Evolutionary conservation across 2,888 invertebrate species (phyloP).

Genomic region (Sarcophaga caerulescens): DNA sequence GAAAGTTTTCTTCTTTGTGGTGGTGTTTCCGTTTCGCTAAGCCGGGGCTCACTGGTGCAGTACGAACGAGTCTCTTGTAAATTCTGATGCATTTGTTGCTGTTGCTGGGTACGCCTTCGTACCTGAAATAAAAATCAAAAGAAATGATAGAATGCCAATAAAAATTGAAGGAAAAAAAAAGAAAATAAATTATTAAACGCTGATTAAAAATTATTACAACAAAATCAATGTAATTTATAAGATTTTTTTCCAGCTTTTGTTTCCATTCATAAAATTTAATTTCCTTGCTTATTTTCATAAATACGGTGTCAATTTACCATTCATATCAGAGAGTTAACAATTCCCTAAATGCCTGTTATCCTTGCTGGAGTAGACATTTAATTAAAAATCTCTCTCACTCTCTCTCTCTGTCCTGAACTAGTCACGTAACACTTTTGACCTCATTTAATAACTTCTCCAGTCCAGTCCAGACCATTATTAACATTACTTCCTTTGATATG

Average conservation of each 20-base stretch:
- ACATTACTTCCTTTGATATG: background rate
- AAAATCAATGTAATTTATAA: no score
- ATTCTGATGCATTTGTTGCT: conserved; percentile 76
- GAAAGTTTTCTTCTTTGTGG: conserved; percentile 82
- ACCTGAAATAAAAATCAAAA: conserved; percentile 73
- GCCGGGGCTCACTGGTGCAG: conserved; percentile 85
- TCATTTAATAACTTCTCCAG: background rate
- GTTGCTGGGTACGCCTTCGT: conserved; percentile 78
- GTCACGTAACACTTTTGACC: conserved; percentile 16
- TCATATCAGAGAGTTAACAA: no score
- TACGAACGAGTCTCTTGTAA: conserved; percentile 82
- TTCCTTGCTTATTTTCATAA: no score
- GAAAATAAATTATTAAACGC: background rate
- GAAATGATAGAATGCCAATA: background rate
- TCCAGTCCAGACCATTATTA: no score
- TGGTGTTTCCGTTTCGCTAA: conserved; percentile 84
- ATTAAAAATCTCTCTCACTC: no score
- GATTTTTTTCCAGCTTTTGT: background rate
- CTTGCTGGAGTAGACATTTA: no score
- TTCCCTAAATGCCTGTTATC: no score
- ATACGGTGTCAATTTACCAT: no score
- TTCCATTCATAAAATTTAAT: no score
- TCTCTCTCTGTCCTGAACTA: background rate
- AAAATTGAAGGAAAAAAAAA: background rate
- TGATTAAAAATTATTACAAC: background rate